Percentiles rank a stretch among this genome's conserved stretches.
Evolutionary conservation across 1,140 invertebrate genomes (phyloP).

Genomic region (Caenorhabditis inopinata): DNA sequence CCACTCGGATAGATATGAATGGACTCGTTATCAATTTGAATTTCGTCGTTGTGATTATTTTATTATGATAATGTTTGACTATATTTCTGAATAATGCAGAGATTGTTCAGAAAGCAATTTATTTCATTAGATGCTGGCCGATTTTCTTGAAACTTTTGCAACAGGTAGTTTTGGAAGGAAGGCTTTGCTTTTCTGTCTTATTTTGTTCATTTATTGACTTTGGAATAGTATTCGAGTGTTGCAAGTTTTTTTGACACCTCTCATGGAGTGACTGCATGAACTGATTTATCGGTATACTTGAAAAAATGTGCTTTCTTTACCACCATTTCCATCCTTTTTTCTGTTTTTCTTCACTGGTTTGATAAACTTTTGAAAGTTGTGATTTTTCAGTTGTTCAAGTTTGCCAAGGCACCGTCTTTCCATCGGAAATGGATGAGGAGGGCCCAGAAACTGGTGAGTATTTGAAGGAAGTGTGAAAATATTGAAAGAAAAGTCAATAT

Average conservation of each 20-base stretch:
- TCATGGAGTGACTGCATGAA: neutral
- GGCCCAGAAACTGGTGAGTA: too few species aligned
- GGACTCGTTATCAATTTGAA: neutral
- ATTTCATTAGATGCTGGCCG: too few species aligned
- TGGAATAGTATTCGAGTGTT: constrained; percentile 8
- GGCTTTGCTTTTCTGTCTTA: neutral
- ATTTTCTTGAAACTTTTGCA: too few species aligned
- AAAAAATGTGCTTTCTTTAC: neutral
- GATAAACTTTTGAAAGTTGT: too few species aligned
- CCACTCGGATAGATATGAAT: neutral
- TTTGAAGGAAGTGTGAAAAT: too few species aligned
- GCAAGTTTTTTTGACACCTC: neutral
- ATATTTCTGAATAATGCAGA: neutral
- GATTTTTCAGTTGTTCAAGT: too few species aligned
- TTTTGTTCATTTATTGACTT: neutral
- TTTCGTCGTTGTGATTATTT: neutral
- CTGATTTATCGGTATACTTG: constrained; percentile 13
- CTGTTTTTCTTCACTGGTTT: neutral
- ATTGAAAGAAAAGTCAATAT: too few species aligned
- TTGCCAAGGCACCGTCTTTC: too few species aligned
- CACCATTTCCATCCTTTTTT: neutral
- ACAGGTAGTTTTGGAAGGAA: neutral
- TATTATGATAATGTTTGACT: neutral
- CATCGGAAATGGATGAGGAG: too few species aligned
- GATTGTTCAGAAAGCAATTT: neutral